phyloP scores from a whole-genome alignment of 2,797 vertebrate genomes.

The Protosalanx chinensis region DNA sequence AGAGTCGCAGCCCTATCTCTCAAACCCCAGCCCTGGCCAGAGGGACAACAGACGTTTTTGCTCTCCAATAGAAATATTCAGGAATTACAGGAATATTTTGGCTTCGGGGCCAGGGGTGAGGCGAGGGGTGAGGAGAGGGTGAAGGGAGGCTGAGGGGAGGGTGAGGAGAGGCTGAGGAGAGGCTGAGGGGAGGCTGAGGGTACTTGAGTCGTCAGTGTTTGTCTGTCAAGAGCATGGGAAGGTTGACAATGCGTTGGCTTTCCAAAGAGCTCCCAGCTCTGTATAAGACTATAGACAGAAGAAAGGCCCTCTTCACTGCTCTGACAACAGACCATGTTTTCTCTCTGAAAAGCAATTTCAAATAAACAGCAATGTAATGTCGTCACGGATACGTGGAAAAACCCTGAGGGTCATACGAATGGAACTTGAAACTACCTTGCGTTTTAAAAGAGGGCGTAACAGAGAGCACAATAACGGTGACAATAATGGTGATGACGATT shows the following conservation, averaged over 20 bases:
- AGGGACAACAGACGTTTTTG: background rate
- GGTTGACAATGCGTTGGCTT: conserved; percentile 39
- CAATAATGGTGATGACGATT: conserved; percentile 13
- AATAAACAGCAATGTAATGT: conserved; percentile 56
- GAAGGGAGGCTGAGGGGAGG: background rate
- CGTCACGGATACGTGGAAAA: conserved; percentile 33
- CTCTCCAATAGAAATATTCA: background rate
- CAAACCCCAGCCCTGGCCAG: background rate
- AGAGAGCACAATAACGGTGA: conserved; percentile 27
- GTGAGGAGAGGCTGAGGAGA: too few species aligned
- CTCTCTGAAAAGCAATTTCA: conserved; percentile 67
- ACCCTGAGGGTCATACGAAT: conserved; percentile 34
- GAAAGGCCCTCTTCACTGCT: background rate
- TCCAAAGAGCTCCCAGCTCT: conserved; percentile 47
- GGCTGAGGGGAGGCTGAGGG: background rate
- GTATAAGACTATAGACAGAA: conserved; percentile 32
- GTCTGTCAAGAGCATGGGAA: conserved; percentile 38
- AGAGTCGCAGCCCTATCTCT: background rate
- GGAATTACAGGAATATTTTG: conserved; percentile 3
- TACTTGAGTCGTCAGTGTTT: conserved; percentile 4
- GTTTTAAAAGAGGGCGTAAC: conserved; percentile 33
- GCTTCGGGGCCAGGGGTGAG: background rate
- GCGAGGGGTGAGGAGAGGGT: too few species aligned
- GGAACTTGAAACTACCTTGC: conserved; percentile 41
- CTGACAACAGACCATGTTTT: conserved; percentile 29